Percentiles rank a stretch among this genome's conserved stretches.
Conservation (phyloP, 2,113 vertebrate genomes). For the Tauraco erythrolophus region DNA sequence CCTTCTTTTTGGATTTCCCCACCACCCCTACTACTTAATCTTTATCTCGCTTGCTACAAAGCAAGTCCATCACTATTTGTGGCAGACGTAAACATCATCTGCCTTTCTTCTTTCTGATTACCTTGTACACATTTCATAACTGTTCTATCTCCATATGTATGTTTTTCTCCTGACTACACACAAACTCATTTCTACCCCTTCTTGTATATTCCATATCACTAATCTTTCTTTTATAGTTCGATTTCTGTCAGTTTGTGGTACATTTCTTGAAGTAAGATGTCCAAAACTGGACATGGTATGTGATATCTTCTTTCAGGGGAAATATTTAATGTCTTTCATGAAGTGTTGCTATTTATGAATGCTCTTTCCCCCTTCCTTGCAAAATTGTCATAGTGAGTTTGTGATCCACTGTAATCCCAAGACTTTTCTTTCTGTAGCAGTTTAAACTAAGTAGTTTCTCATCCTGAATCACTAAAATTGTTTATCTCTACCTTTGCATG, state of each 20-base stretch:
- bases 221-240: not conserved
- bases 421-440: not conserved
- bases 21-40: not conserved
- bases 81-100: not conserved
- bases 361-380: not conserved
- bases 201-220: not conserved
- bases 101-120: not conserved
- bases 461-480: not conserved
- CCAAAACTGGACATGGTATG: not conserved
- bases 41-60: not conserved
- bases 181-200: not conserved
- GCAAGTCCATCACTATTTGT: not conserved
- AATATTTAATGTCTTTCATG: not conserved
- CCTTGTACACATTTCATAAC: not conserved
- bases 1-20: not conserved
- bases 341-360: not conserved
- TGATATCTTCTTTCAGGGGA: not conserved
- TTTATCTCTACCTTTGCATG: not conserved
- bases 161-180: not conserved
- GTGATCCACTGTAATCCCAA: not conserved
- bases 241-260: not conserved
- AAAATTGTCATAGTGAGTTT: not conserved
- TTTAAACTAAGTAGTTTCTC: not conserved
- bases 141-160: not conserved
- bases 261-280: not conserved